Conservation (phyloP, 2,888 invertebrate genomes). For the Zootermopsis nevadensis region DNA sequence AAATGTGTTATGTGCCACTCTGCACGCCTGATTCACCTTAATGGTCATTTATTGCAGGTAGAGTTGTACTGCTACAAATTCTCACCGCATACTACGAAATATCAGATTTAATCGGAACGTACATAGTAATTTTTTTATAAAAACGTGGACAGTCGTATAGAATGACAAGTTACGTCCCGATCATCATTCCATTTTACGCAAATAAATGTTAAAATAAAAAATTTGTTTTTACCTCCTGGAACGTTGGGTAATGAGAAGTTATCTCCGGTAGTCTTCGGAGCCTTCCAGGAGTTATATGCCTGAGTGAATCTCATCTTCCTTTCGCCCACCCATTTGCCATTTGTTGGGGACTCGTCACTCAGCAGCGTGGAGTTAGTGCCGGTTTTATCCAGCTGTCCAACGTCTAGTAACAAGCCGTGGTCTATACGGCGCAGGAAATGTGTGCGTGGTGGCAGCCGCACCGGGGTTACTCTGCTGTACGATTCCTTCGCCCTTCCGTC, state of each 20-base stretch:
- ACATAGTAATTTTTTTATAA: too few species aligned
- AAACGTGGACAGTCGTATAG: too few species aligned
- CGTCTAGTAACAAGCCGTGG: constrained; percentile 31
- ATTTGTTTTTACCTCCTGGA: constrained; percentile 67
- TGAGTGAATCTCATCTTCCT: background rate
- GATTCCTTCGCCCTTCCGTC: background rate
- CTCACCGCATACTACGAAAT: too few species aligned
- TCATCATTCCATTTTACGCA: too few species aligned
- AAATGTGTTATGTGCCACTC: too few species aligned
- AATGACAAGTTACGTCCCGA: too few species aligned
- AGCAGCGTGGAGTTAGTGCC: background rate
- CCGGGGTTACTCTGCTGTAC: background rate
- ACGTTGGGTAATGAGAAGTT: constrained; percentile 72
- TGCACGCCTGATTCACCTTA: too few species aligned
- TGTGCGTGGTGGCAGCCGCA: constrained; percentile 40
- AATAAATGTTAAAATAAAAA: too few species aligned
- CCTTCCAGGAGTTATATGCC: constrained; percentile 2
- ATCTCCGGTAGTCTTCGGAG: constrained; percentile 55
- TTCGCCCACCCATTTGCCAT: constrained; percentile 40
- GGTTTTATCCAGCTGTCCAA: constrained; percentile 9
- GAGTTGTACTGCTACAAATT: too few species aligned
- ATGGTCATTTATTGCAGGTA: too few species aligned
- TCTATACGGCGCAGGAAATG: constrained; percentile 36
- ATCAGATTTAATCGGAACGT: too few species aligned
- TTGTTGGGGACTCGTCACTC: constrained; percentile 20